phyloP scores from a whole-genome alignment of 2,113 vertebrate genomes.

The Campylomormyrus tamandua region DNA sequence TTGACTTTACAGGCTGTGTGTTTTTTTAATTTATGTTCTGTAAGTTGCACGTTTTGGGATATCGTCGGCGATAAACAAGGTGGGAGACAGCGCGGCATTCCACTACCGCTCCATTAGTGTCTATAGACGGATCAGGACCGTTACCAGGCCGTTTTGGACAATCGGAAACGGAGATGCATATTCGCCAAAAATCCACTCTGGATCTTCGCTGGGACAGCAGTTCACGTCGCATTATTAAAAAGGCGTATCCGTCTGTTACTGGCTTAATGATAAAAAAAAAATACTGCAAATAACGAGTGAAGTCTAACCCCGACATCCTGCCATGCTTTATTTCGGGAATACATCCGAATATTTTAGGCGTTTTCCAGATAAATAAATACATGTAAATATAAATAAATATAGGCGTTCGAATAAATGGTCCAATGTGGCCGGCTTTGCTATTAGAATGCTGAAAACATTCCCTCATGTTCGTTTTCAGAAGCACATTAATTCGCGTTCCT shows the following conservation, averaged over 20 bases:
- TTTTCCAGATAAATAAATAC: not conserved
- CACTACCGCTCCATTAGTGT: not conserved
- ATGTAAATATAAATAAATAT: not conserved
- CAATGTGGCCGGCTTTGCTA: not conserved
- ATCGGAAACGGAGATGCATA: not conserved
- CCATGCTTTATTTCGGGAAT: not conserved
- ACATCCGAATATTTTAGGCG: not conserved
- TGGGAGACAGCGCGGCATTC: not conserved
- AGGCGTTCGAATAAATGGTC: slow-evolving; percentile 34
- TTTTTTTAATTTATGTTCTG: not conserved
- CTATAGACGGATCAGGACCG: slow-evolving; percentile 5
- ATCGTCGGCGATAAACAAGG: not conserved
- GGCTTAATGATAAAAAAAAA: not conserved
- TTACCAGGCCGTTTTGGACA: not conserved
- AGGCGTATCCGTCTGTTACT: not conserved
- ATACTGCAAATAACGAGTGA: not conserved
- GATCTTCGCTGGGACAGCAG: not conserved
- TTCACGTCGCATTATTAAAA: not conserved
- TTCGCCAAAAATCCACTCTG: not conserved
- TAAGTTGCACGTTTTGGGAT: not conserved
- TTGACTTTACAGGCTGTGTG: not conserved
- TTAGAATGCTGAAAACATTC: slow-evolving; percentile 39
- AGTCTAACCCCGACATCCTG: not conserved
- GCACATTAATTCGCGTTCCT: slow-evolving; percentile 50
- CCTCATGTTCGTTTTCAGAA: slow-evolving; percentile 36